These are phyloP conservation scores for Lithosia quadra DNA, from an alignment of 2,888 invertebrate species.

Conservation along the genomic window DNA sequence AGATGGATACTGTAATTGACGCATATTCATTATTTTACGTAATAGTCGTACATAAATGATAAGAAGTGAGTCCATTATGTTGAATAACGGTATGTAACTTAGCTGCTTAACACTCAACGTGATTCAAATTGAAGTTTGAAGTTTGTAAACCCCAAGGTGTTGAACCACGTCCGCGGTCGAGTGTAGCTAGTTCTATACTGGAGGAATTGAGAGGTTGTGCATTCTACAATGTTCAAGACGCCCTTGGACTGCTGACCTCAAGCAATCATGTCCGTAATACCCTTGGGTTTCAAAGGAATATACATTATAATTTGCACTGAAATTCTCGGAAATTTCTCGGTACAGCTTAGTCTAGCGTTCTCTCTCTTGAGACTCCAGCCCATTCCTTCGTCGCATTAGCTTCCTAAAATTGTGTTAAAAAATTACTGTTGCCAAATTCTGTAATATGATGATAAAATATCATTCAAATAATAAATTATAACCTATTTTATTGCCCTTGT, in stretches of 20 bases:
- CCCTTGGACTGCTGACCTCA: constrained; percentile 41
- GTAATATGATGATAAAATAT: constrained; percentile 19
- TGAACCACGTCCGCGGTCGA: constrained; percentile 42
- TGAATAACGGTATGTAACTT: background rate
- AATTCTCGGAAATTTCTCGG: constrained; percentile 17
- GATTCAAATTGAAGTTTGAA: background rate
- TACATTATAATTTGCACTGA: constrained; percentile 14
- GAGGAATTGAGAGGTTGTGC: constrained; percentile 39
- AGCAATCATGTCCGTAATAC: constrained; percentile 39
- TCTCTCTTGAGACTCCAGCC: constrained; percentile 27
- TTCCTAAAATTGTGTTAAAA: constrained; percentile 34
- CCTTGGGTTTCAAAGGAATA: constrained; percentile 23
- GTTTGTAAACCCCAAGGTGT: constrained; percentile 39
- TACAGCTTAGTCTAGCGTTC: constrained; percentile 24
- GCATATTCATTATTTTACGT: background rate
- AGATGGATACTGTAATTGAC: constrained; percentile 7
- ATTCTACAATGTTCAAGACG: constrained; percentile 36
- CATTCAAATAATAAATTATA: background rate
- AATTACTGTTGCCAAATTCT: constrained; percentile 25
- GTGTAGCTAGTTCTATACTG: constrained; percentile 35
- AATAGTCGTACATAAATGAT: background rate
- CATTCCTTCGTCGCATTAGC: constrained; percentile 38
- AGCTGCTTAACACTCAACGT: constrained; percentile 10
- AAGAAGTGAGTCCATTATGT: constrained; percentile 36
- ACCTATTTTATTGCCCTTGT: constrained; percentile 12